A percentile compares a stretch with the other conserved stretches of the same genome.
phyloP scores from a whole-genome alignment of 1,140 invertebrate genomes.

The Saccostrea glomerata region DNA sequence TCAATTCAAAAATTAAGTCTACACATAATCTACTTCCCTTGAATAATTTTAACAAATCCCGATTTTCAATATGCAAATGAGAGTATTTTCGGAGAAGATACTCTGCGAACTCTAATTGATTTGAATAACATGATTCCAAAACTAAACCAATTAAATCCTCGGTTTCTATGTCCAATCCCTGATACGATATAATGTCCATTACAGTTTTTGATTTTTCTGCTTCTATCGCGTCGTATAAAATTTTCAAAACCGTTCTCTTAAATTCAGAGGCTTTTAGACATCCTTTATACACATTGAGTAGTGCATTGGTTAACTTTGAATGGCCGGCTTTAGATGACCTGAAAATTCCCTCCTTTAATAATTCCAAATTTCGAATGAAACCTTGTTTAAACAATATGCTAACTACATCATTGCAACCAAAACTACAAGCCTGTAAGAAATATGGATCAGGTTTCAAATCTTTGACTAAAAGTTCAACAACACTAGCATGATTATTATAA shows the following conservation, averaged over 20 bases:
- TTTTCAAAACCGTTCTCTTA: not conserved
- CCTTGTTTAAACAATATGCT: not conserved
- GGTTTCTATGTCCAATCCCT: not conserved
- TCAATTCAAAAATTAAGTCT: constrained; percentile 2
- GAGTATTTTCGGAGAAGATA: not conserved
- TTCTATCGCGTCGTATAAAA: not conserved
- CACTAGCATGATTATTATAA: not conserved
- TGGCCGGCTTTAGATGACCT: constrained; percentile 2
- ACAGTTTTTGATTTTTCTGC: not conserved
- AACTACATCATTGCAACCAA: not conserved
- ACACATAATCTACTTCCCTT: not conserved
- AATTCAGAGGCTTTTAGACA: not conserved
- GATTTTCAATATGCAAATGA: not conserved
- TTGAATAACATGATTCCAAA: constrained; percentile 10
- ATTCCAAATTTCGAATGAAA: not conserved
- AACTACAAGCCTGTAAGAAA: constrained; percentile 10
- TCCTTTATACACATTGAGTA: not conserved
- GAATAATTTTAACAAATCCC: not conserved
- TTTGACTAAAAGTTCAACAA: not conserved
- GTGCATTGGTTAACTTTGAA: not conserved
- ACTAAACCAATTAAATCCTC: not conserved
- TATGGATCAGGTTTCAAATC: not conserved
- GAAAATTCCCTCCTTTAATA: not conserved
- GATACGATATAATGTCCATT: not conserved
- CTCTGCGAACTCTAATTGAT: not conserved